A percentile compares a stretch with the other conserved stretches of the same genome.
Evolutionary conservation across 2,797 vertebrate genomes (phyloP).

Genomic region (Phataginus tetradactyla): DNA sequence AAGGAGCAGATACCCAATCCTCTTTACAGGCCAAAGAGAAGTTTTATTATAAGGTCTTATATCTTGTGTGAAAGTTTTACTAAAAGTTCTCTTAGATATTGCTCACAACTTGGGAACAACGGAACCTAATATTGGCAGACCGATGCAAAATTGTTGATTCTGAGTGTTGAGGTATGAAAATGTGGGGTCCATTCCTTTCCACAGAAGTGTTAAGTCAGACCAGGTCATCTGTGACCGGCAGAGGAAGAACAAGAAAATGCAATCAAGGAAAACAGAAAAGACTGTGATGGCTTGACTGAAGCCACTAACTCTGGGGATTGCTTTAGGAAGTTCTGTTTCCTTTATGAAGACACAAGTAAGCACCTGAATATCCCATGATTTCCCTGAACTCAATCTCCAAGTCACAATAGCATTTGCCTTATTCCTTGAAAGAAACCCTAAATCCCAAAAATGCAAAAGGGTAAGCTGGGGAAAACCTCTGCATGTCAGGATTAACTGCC

Average conservation of each 20-base stretch:
- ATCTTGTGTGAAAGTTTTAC: not conserved
- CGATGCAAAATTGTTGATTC: not conserved
- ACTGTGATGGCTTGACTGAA: not conserved
- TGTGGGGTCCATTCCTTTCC: not conserved
- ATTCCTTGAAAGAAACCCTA: not conserved
- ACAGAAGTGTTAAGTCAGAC: not conserved
- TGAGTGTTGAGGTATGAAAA: not conserved
- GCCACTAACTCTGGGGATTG: not conserved
- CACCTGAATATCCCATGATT: not conserved
- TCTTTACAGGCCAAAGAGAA: not conserved
- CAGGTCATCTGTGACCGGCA: not conserved
- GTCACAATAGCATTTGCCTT: not conserved
- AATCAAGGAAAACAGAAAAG: not conserved
- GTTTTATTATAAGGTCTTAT: not conserved
- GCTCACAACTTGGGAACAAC: not conserved
- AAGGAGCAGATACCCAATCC: not conserved
- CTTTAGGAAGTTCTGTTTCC: not conserved
- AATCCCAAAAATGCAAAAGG: conserved; percentile 8
- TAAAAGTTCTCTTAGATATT: not conserved
- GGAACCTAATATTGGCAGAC: not conserved
- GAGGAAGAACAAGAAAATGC: not conserved
- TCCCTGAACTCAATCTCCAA: not conserved
- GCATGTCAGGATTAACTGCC: not conserved
- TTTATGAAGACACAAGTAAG: not conserved
- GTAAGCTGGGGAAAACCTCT: not conserved